phyloP scores from a whole-genome alignment of 1,140 invertebrate genomes.

The Camponotus floridanus region DNA sequence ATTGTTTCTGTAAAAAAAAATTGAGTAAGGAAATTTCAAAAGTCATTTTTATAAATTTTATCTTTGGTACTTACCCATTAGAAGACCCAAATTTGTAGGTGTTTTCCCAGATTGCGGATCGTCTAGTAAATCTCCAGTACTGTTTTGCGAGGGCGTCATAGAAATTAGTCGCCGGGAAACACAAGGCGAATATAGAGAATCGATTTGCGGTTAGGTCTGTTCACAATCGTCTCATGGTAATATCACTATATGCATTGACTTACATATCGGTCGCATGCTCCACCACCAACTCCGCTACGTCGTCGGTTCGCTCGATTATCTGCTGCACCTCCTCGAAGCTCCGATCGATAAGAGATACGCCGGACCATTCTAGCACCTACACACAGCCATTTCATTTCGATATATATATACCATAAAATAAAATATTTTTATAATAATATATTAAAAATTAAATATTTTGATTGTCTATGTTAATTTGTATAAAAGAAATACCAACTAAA shows the following conservation, averaged over 20 bases:
- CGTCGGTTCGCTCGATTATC: constrained; percentile 94
- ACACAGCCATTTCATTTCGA: not conserved
- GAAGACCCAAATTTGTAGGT: constrained; percentile 83
- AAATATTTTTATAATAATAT: not conserved
- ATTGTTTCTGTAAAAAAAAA: not conserved
- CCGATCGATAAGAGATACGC: constrained; percentile 93
- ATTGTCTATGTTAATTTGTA: not conserved
- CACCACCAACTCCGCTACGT: constrained; percentile 93
- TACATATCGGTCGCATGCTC: constrained; percentile 91
- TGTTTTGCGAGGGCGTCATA: constrained; percentile 75
- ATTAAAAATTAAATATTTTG: not conserved
- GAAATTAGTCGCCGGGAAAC: constrained; percentile 36
- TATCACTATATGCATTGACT: constrained; percentile 75
- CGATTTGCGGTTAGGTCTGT: constrained; percentile 37
- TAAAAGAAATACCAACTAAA: not conserved
- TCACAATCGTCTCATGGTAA: constrained; percentile 2
- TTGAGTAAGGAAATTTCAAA: not conserved
- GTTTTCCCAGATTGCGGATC: constrained; percentile 83
- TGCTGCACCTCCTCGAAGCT: constrained; percentile 94
- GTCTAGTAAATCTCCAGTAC: constrained; percentile 88
- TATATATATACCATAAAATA: too few relatives aligned
- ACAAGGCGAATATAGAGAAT: constrained; percentile 24
- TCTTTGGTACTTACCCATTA: constrained; percentile 83
- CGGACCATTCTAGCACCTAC: constrained; percentile 93
- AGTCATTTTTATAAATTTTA: not conserved